These are phyloP conservation scores for Dendrolimus houi DNA, from an alignment of 2,888 invertebrate species.

Conservation along the genomic window DNA sequence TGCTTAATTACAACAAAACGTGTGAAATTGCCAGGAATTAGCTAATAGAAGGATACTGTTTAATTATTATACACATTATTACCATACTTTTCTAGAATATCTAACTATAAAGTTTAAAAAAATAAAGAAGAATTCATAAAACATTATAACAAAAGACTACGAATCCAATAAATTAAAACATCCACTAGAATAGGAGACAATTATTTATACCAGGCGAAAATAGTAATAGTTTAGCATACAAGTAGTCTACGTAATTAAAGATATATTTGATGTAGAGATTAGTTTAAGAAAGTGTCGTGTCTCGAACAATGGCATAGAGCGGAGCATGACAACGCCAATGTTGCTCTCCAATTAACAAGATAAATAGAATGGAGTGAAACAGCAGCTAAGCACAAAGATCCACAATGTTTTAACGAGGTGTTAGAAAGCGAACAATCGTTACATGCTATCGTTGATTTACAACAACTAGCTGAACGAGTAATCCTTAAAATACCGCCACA, in stretches of 20 bases:
- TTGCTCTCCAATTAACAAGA: slow-evolving; percentile 49
- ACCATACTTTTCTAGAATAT: no score
- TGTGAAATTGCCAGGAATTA: no score
- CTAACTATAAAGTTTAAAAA: no score
- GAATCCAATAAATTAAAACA: not conserved
- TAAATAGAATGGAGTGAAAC: slow-evolving; percentile 32
- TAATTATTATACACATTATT: no score
- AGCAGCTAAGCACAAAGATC: slow-evolving; percentile 23
- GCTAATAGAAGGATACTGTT: no score
- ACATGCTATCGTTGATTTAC: slow-evolving; percentile 5
- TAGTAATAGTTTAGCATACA: slow-evolving; percentile 20
- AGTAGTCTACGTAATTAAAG: slow-evolving; percentile 40
- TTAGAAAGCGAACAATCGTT: slow-evolving; percentile 29
- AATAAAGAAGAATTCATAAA: no score
- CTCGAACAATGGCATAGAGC: slow-evolving; percentile 54
- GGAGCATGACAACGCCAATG: slow-evolving; percentile 36
- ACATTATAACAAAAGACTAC: not conserved
- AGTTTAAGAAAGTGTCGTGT: slow-evolving; percentile 62
- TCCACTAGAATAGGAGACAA: not conserved
- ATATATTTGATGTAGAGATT: slow-evolving; percentile 49
- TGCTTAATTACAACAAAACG: no score
- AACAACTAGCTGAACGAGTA: not conserved
- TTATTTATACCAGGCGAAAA: not conserved
- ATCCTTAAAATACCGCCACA: not conserved
- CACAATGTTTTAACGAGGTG: slow-evolving; percentile 26